A percentile compares a stretch with the other conserved stretches of the same genome.
Evolutionary conservation across 2,888 invertebrate species (phyloP).

Genomic region (Chloromyia formosa): DNA sequence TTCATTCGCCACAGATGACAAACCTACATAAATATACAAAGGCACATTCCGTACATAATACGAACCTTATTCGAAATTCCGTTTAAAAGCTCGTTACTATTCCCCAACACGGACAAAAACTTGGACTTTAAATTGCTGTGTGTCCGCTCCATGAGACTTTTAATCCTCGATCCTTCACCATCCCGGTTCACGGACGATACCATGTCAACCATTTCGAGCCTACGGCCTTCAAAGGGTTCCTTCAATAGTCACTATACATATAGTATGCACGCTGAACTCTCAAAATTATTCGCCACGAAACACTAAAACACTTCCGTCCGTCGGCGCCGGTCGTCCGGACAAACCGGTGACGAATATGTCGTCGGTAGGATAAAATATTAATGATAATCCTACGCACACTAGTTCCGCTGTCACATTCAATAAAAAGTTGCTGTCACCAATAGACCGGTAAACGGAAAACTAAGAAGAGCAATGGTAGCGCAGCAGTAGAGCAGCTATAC

Average conservation of each 20-base stretch:
- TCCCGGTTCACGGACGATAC: constrained; percentile 50
- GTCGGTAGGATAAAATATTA: not conserved
- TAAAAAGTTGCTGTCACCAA: constrained; percentile 2
- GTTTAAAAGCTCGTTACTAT: constrained; percentile 65
- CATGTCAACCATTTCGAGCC: constrained; percentile 53
- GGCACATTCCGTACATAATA: not conserved
- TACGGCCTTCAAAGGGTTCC: constrained; percentile 41
- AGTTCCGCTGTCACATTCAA: constrained; percentile 5
- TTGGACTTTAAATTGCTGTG: constrained; percentile 64
- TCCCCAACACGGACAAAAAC: constrained; percentile 65
- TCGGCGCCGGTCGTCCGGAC: not conserved
- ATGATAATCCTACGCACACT: constrained; percentile 20
- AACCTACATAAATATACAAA: no score
- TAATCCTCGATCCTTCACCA: constrained; percentile 63
- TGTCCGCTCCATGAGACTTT: constrained; percentile 64
- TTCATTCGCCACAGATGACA: no score
- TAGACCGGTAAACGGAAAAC: not conserved
- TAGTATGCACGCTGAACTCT: not conserved
- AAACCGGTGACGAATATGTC: no score
- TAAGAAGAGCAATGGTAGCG: not conserved
- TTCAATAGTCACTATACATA: not conserved
- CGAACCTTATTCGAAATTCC: constrained; percentile 65
- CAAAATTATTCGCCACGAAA: not conserved
- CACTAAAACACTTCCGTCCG: not conserved
- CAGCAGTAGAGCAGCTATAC: not conserved